Evolutionary conservation across 2,888 invertebrate genomes (phyloP).

Genomic region (Philereme vetulata): DNA sequence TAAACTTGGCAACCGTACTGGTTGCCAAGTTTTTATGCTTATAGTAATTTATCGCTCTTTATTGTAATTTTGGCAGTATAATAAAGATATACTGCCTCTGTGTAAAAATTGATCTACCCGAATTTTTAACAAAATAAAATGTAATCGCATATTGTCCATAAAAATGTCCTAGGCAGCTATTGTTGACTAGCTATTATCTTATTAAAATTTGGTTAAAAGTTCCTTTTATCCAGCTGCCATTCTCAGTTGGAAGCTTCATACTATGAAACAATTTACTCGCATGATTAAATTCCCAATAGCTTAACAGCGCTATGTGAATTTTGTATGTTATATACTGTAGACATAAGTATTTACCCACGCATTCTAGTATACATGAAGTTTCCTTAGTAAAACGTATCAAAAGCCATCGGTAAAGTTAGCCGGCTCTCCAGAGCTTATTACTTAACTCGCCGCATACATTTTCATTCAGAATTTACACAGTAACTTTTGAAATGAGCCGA

Average conservation of each 20-base stretch:
- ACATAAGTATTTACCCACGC: slow-evolving; percentile 16
- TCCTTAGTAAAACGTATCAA: slow-evolving; percentile 35
- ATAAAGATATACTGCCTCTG: not conserved
- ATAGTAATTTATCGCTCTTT: no score
- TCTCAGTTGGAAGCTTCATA: not conserved
- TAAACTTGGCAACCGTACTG: no score
- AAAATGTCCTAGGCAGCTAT: not conserved
- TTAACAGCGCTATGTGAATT: slow-evolving; percentile 8
- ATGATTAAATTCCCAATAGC: slow-evolving; percentile 15
- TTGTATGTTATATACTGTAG: not conserved
- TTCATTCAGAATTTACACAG: slow-evolving; percentile 49
- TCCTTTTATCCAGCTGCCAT: slow-evolving; percentile 10
- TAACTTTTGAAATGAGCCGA: slow-evolving; percentile 35
- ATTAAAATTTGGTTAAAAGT: slow-evolving; percentile 6
- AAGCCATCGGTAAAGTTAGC: slow-evolving; percentile 33
- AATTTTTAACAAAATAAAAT: not conserved
- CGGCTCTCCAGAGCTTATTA: slow-evolving; percentile 46
- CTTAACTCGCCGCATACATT: slow-evolving; percentile 50
- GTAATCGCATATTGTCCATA: not conserved
- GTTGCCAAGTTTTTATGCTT: not conserved
- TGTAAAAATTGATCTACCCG: not conserved
- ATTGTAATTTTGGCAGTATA: not conserved
- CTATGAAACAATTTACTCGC: slow-evolving; percentile 4
- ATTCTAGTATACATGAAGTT: slow-evolving; percentile 21
- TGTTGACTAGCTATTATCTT: not conserved